Base-by-base conservation (phyloP, 2,797 vertebrate species). In the Gallinago stenura region DNA sequence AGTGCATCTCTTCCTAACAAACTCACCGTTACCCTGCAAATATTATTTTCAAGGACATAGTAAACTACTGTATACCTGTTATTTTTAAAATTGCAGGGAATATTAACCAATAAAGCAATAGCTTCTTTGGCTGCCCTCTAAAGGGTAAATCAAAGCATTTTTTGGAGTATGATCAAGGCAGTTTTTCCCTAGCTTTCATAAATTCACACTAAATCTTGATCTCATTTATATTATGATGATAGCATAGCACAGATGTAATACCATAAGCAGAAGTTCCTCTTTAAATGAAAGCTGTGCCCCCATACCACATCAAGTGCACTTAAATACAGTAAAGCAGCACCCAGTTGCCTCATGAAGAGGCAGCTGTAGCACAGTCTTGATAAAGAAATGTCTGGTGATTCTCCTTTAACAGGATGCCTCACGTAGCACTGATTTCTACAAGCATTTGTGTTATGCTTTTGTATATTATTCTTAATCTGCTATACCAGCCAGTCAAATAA, bases 51-150 rank as follows among this genome's bases (percentile, higher is more conserved):
- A 69, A 69, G 48, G 25, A 50, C 8, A 20, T 10, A 7, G 11
- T 75, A 64, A 71, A 84, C 7, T 51, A 11, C 15, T 15, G 1
- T 19, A 31, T 21, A 13, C 8, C 2, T 35, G 12, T 6, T 28
- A 45, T 48, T 72, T 65, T 13, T 72, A 84, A 87, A 14, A 43
- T 5, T 71, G 2, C 33, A 77, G 8, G 2, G 3, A 76, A 35
- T 50, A 1, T 22, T 53, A 53, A 45, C 6, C 31, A 39, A 3
- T 13, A 60, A 78, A 79, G 7, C 16, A 75, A 12, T 4, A 56
- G 8, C n/a, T 78, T 75, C 10, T 19, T 61, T 50, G 0, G 0
- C 5, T 77, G 16, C 7, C n/a, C 8, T 39, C 17, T 45, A 72
- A 84, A 84, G 9, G 1, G 11, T 35, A 64, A 64, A 37, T 35